Percentiles rank a stretch among this genome's conserved stretches.
These are phyloP conservation scores for Diadophis punctatus DNA, from an alignment of 2,113 vertebrate species.

Conservation along the genomic window DNA sequence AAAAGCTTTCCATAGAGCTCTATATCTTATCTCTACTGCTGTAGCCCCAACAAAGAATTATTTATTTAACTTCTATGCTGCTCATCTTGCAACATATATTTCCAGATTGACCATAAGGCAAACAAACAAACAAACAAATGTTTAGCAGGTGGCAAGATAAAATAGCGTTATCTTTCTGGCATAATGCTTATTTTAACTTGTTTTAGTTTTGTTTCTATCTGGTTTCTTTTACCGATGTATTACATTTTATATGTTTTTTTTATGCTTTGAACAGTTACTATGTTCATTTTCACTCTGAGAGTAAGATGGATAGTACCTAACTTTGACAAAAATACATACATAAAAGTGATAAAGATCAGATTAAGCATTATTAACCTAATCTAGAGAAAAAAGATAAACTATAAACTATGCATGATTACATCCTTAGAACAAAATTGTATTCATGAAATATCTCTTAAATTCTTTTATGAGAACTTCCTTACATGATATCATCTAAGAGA, in stretches of 20 bases:
- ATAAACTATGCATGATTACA: background rate
- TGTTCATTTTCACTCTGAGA: background rate
- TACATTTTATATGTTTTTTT: too few relatives aligned
- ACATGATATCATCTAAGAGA: background rate
- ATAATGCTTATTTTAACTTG: background rate
- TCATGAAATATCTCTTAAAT: background rate
- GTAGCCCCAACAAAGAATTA: too few relatives aligned
- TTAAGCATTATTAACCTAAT: background rate
- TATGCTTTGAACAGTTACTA: background rate
- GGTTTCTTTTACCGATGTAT: background rate
- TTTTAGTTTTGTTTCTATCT: background rate
- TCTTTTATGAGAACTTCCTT: background rate
- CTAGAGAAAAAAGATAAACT: background rate
- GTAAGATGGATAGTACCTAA: background rate
- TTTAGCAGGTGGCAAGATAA: background rate
- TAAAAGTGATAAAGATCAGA: background rate
- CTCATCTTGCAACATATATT: too few relatives aligned
- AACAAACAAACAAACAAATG: background rate
- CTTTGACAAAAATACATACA: background rate
- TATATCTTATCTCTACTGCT: too few relatives aligned
- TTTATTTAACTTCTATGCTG: too few relatives aligned
- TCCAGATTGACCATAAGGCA: background rate
- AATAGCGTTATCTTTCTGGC: background rate
- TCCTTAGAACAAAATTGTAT: background rate
- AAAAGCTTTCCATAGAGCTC: too few relatives aligned